Conservation (phyloP, 1,140 invertebrate species). For the Riptortus pedestris region DNA sequence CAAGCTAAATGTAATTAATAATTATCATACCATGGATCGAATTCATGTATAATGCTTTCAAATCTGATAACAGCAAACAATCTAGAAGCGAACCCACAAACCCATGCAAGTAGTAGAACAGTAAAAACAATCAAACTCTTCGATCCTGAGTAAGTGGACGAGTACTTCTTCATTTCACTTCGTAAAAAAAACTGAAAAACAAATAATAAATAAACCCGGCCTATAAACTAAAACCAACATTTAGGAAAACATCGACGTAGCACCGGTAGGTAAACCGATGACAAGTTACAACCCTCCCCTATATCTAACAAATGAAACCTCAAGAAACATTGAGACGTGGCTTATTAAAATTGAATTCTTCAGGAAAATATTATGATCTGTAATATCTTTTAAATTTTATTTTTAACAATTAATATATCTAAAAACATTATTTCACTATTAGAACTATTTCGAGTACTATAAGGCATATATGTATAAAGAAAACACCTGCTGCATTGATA, state of each 20-base stretch:
- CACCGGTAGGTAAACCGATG: slow-evolving; percentile 12
- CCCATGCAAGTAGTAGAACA: slow-evolving; percentile 85
- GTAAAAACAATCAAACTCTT: slow-evolving; percentile 79
- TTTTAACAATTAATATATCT: too few species aligned
- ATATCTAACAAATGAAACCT: not conserved
- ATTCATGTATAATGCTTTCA: slow-evolving; percentile 99
- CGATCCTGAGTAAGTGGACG: slow-evolving; percentile 33
- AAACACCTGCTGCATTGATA: too few species aligned
- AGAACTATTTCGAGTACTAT: too few species aligned
- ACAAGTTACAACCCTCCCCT: slow-evolving; percentile 8
- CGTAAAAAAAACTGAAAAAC: not conserved
- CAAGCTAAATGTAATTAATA: not conserved
- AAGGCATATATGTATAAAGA: too few species aligned
- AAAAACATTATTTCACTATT: too few species aligned
- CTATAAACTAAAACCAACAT: not conserved
- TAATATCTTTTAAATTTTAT: too few species aligned
- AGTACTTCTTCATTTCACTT: slow-evolving; percentile 26
- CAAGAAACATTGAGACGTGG: not conserved
- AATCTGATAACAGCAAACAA: slow-evolving; percentile 98
- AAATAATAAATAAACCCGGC: not conserved
- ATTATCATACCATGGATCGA: slow-evolving; percentile 92
- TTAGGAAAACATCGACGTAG: slow-evolving; percentile 10
- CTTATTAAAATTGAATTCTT: too few species aligned
- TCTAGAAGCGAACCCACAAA: slow-evolving; percentile 92
- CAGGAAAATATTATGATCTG: too few species aligned